Base-by-base conservation (phyloP, 2,797 vertebrate species). In the Sebastes dallii region DNA sequence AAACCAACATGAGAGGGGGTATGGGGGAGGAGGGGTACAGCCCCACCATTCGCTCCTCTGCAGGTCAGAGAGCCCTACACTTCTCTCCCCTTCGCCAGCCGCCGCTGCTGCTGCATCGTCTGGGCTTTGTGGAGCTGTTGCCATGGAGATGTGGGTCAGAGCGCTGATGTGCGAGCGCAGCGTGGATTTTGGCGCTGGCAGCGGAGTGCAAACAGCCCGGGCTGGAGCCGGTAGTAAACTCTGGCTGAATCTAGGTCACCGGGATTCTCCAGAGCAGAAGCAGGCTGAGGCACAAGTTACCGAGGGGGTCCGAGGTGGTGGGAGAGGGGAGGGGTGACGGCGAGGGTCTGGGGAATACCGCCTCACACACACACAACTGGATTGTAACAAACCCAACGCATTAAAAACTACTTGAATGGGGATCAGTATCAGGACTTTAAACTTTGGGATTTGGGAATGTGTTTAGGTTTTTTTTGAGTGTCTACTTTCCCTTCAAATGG, bases 81-180 rank as follows among this genome's bases (percentile, higher is more conserved):
- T 36, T 46, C 72, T 83, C 56, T 66, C 20, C 25, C 73, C 59
- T 73, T 70, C 4, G 13, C 72, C 85, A 61, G 66, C 65, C 52
- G 9, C 76, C 25, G 54, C 76, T 8, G 12, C 76, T 9, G 12
- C 77, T 83, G 84, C 82, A 88, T 87, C 59, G 46, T 80, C 58
- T 24, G 78, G 81, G 86, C 72, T 88, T 92, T 91, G 91, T 88
- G 82, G 86, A 91, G 89, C 76, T 88, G 96, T 97, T 97, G 95
- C 95, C 95, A 96, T 96, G 95, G 96, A 94, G 95, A 98, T 96
- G 94, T 96, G 95, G 96, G 96, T 97, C 96, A 97, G 92, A 80
- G 92, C 84, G 89, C 89, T 82, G 92, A 95, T 96, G 95, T 95
- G 95, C 94, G 87, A 94, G 93, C 61, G 65, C 88, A 93, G 90